Conservation (phyloP, 1,140 invertebrate species). For the Anastatus disparis region DNA sequence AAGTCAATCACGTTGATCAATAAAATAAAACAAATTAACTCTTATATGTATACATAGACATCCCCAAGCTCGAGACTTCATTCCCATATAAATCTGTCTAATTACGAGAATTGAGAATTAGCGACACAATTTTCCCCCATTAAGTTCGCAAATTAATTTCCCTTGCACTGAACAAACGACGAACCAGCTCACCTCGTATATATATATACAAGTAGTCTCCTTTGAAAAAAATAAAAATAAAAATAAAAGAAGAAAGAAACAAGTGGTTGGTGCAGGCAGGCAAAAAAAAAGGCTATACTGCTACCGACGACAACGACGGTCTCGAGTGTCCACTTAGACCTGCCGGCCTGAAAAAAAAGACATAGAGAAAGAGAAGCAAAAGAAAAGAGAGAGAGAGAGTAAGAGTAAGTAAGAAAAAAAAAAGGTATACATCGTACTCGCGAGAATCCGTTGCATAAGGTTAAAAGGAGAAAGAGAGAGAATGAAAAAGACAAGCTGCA, state of each 20-base stretch:
- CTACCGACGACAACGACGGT: not conserved
- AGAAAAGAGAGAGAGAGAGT: not conserved
- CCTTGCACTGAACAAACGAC: too few relatives aligned
- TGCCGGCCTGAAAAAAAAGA: not conserved
- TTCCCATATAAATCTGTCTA: not conserved
- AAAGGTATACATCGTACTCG: too few relatives aligned
- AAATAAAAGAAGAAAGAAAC: too few relatives aligned
- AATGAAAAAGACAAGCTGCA: too few relatives aligned
- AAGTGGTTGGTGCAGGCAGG: too few relatives aligned
- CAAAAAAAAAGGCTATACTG: too few relatives aligned
- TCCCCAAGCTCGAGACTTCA: not conserved
- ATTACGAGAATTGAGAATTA: constrained; percentile 8
- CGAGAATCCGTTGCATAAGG: constrained; percentile 3
- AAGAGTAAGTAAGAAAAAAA: not conserved
- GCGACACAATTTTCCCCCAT: not conserved
- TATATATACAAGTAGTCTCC: too few relatives aligned
- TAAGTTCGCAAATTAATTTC: not conserved
- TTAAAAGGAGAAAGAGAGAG: not conserved
- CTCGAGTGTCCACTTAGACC: too few relatives aligned
- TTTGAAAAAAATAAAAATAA: too few relatives aligned
- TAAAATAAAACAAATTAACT: not conserved
- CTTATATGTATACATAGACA: too few relatives aligned
- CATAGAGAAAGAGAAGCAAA: not conserved
- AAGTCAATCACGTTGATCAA: not conserved
- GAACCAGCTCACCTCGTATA: not conserved